Conservation (phyloP, 2,113 vertebrate species). For the Hyla sarda region DNA sequence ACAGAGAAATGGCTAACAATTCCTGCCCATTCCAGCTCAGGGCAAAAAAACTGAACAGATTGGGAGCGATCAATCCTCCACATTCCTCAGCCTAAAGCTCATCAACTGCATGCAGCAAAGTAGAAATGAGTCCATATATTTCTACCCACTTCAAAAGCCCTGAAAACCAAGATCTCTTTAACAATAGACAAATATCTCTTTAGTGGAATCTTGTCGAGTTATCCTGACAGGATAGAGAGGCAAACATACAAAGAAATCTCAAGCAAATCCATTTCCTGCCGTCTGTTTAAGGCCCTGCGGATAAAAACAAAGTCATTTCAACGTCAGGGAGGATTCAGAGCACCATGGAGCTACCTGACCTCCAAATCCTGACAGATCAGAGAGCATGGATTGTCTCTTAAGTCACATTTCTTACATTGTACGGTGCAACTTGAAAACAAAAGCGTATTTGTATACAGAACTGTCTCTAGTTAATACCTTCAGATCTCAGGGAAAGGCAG, state of each 20-base stretch:
- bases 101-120: constrained; percentile 28
- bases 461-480: constrained; percentile 24
- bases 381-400: constrained; percentile 27
- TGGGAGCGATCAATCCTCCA: constrained; percentile 48
- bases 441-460: constrained; percentile 23
- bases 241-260: constrained; percentile 51
- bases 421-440: neutral
- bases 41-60: constrained; percentile 11
- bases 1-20: constrained; percentile 33
- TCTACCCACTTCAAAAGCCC: constrained; percentile 8
- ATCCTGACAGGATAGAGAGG: constrained; percentile 43
- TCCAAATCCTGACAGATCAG: constrained; percentile 58
- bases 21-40: constrained; percentile 10
- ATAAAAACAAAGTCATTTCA: constrained; percentile 58
- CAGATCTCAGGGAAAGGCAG: neutral
- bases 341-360: constrained; percentile 34
- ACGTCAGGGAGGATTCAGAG: constrained; percentile 44
- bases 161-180: constrained; percentile 40
- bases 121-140: constrained; percentile 48
- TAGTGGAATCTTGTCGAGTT: constrained; percentile 52
- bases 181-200: constrained; percentile 59
- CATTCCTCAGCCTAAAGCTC: constrained; percentile 38
- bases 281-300: constrained; percentile 42
- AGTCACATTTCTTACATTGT: constrained; percentile 22
- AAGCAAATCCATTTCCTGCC: constrained; percentile 53